A percentile compares a stretch with the other conserved stretches of the same genome.
These are phyloP conservation scores for Trochalopteron elliotii DNA, from an alignment of 2,113 vertebrate species.

Conservation along the genomic window DNA sequence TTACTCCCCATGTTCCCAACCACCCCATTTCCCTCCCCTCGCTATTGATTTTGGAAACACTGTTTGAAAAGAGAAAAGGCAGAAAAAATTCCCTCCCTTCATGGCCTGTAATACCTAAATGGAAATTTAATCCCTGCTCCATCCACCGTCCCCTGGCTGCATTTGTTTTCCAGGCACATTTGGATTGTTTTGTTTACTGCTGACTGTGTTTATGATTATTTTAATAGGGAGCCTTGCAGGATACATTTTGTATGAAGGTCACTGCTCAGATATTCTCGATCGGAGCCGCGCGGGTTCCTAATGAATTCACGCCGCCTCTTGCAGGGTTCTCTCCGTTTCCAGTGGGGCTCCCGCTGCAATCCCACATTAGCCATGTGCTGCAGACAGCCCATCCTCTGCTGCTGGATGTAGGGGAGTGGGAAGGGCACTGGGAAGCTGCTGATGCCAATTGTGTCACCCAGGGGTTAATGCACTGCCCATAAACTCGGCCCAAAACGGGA, in stretches of 20 bases:
- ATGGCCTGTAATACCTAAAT: constrained; percentile 33
- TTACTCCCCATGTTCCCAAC: constrained; percentile 33
- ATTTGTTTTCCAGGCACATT: constrained; percentile 61
- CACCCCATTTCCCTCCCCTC: background rate
- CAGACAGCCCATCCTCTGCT: constrained; percentile 35
- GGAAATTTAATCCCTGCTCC: constrained; percentile 59
- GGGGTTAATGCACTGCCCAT: constrained; percentile 46
- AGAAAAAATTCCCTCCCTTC: background rate
- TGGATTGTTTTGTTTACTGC: constrained; percentile 73
- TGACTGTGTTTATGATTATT: constrained; percentile 71
- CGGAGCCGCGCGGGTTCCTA: constrained; percentile 21
- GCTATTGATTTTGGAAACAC: constrained; percentile 53
- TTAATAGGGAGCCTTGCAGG: constrained; percentile 35
- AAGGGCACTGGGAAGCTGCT: constrained; percentile 24
- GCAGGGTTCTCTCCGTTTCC: constrained; percentile 51
- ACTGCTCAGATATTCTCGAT: constrained; percentile 47
- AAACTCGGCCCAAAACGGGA: background rate
- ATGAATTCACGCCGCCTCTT: constrained; percentile 46
- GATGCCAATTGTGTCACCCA: constrained; percentile 31
- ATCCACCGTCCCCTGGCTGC: constrained; percentile 1
- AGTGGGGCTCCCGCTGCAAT: constrained; percentile 30
- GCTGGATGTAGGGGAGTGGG: background rate
- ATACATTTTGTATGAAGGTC: constrained; percentile 72
- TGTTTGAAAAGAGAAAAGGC: background rate
- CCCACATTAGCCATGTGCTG: constrained; percentile 32